Conservation (phyloP, 2,113 vertebrate genomes). For the Himantopus leucocephalus region DNA sequence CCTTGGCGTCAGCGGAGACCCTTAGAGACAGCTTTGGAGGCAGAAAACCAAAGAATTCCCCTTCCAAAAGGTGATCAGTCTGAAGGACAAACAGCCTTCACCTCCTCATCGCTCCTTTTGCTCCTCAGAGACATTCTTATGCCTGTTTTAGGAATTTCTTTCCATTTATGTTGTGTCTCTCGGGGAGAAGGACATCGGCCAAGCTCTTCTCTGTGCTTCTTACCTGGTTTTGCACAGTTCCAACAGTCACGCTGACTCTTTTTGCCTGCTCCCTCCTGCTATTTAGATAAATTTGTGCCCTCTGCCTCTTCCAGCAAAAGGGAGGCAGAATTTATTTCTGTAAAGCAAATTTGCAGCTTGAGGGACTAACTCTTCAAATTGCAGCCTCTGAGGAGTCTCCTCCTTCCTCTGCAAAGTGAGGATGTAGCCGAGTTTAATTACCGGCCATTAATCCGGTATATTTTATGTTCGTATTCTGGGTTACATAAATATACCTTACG, state of each 20-base stretch:
- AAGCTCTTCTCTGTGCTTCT: neutral
- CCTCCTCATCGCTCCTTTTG: neutral
- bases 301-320: neutral
- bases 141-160: neutral
- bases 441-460: neutral
- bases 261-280: neutral
- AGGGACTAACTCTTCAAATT: neutral
- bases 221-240: no score
- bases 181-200: fast-evolving
- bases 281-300: neutral
- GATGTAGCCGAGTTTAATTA: neutral
- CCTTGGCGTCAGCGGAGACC: neutral
- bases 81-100: neutral
- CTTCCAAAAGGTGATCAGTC: neutral
- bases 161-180: fast-evolving
- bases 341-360: neutral
- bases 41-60: neutral
- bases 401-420: neutral
- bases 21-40: neutral
- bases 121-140: neutral
- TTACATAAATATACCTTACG: neutral
- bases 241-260: neutral
- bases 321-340: neutral
- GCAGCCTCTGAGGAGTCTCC: neutral
- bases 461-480: fast-evolving